Evolutionary conservation across 2,113 vertebrate genomes (phyloP), one percentile per base, ranked within the genome.

Genomic region (Benitochromis conjunctus): DNA sequence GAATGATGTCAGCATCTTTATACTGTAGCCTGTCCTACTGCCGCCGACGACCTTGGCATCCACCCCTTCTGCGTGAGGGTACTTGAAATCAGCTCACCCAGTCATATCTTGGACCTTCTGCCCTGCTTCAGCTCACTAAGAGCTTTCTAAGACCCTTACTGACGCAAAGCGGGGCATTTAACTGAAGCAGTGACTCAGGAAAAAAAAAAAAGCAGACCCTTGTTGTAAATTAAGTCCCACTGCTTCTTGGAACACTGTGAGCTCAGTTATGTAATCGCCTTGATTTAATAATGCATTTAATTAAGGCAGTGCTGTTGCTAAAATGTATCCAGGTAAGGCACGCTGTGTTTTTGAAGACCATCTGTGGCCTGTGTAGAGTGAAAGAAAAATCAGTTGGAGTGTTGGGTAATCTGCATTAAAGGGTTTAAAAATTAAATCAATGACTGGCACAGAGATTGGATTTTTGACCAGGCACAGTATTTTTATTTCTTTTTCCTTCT

Each of bases 221-320:
- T 71, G 66, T 85, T 90, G 24, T 58, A 79, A 88, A 91, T 90
- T 2, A 83, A 91, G 88, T 90, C 93, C 87, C 85, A 62, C 87
- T 54, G 80, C 53, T 83, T 71, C 85, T 88, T 38, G 16, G 83
- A 90, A 86, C 89, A 79, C 82, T 1, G 13, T 53, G 79, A 41
- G 24, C 83, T 80, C 4, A 1, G 84, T 94, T 94, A 93, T 87
- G 81, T 91, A 94, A 95, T 88, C 80, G 7, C 14, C n/a, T 26
- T 58, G 71, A 81, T 86, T 89, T 71, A 86, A 48, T 90, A 85
- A 83, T 79, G 51, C 78, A 79, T 92, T 86, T 94, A 92, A 94
- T 94, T 90, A 92, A 85, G 66, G 38, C 26, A 4, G 18, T 82
- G 79, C 56, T 89, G 88, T 38, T 81, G 87, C 76, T 29, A 12